Evolutionary conservation across 37 sponge, comb jelly and placozoan genomes (phyloP).

Genomic region (Eunapius fragilis): DNA sequence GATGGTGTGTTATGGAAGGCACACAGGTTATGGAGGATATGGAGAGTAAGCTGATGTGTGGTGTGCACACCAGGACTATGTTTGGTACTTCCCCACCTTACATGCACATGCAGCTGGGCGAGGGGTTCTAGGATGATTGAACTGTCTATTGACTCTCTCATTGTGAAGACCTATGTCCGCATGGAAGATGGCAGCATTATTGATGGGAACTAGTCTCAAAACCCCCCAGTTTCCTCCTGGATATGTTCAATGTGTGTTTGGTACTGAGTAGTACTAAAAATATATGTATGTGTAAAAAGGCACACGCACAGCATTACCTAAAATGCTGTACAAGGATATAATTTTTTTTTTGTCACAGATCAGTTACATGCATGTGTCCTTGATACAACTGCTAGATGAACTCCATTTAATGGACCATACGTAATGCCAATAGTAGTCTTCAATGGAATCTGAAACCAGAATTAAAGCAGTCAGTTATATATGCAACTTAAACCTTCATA

Average conservation of each 20-base stretch:
- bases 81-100: not conserved
- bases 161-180: not conserved
- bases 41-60: slow-evolving; percentile 9
- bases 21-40: slow-evolving; percentile 36
- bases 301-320: too few relatives aligned
- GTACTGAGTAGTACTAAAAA: too few relatives aligned
- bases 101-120: not conserved
- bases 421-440: not conserved
- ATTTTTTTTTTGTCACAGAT: too few relatives aligned
- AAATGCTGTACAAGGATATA: too few relatives aligned
- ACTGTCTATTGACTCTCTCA: not conserved
- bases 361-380: too few relatives aligned
- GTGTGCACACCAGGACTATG: not conserved
- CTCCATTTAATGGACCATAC: not conserved
- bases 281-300: too few relatives aligned
- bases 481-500: not conserved
- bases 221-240: too few relatives aligned
- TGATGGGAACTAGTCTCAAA: not conserved
- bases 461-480: not conserved
- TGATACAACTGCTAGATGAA: not conserved
- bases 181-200: not conserved
- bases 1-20: slow-evolving; percentile 28
- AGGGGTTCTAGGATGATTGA: not conserved
- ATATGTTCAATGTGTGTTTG: too few relatives aligned
- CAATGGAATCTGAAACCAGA: not conserved